Base-by-base conservation (phyloP, 1,140 invertebrate genomes). In the Lepidotrigona ventralis region DNA sequence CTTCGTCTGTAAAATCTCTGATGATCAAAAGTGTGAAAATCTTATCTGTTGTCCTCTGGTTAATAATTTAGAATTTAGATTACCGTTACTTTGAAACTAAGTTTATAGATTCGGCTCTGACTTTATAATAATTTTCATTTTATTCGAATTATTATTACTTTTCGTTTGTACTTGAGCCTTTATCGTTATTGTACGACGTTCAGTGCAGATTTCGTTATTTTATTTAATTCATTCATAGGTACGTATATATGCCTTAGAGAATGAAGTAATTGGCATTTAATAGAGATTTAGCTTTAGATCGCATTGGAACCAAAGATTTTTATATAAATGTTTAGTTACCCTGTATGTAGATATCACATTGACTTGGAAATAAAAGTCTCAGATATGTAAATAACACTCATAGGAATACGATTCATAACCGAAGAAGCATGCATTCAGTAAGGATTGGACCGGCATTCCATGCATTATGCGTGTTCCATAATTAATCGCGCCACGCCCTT, bases 401-500 rank as follows among this genome's bases (percentile, higher is more conserved):
- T 26, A 3, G 17, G 14, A 53, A 17, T 15, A 26, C 14, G 11
- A 5, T 46, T 70, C 6, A 26, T 29, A 70, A 60, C 2, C 23
- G 14, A 29, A 51, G 46, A 58, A 79, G 66, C 53, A 58, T 21
- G n/a, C 66, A 2, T 60, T 15, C 33, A 60, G 5, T 56, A 70
- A 69, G 29, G 53, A 46, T 68, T 71, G 53, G 29, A 33, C 46
- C 69, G 33, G 9, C 84, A 74, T 85, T 79, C 70, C 72, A 69
- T 33, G 71, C 76, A 74, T 84, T 72, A 83, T 83, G 33, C 72
- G 33, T 58, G 84, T 63, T 63, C 72, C 64, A 79, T 84, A 74
- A 75, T 79, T 79, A 86, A 84, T 84, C 39, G 53, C n/a, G 70
- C 75, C 81, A 83, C 70, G 63, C 81, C 75, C 71, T 74, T 39